A percentile compares a stretch with the other conserved stretches of the same genome.
phyloP scores from a whole-genome alignment of 2,113 vertebrate genomes.

The Ailuropoda melanoleuca region DNA sequence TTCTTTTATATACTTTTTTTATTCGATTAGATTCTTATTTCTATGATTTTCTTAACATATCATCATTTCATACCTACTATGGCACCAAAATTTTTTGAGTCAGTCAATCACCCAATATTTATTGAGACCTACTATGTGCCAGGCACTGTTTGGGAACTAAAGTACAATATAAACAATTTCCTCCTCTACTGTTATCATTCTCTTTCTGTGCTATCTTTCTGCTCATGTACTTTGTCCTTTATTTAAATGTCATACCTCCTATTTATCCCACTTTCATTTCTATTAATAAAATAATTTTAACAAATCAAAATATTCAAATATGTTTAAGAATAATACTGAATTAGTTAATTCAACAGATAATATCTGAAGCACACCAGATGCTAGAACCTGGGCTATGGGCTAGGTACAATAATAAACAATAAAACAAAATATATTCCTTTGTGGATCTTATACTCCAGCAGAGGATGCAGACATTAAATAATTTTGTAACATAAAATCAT shows the following conservation, averaged over 20 bases:
- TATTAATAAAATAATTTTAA: neutral
- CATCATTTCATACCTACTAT: neutral
- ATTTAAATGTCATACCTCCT: neutral
- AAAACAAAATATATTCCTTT: neutral
- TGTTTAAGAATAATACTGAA: neutral
- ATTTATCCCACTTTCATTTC: neutral
- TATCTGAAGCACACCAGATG: neutral
- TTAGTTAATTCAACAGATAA: neutral
- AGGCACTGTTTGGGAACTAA: neutral
- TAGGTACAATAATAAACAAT: neutral
- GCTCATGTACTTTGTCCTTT: neutral
- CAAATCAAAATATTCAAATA: neutral
- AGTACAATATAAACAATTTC: neutral
- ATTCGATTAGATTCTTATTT: neutral
- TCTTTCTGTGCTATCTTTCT: neutral
- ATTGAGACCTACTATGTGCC: neutral
- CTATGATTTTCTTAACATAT: neutral
- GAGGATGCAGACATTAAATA: neutral
- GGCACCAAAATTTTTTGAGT: neutral
- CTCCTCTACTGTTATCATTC: neutral
- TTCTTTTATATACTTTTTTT: neutral
- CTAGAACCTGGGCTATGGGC: neutral
- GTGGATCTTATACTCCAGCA: neutral
- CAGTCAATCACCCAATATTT: neutral
- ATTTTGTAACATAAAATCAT: neutral